A percentile compares a stretch with the other conserved stretches of the same genome.
These are phyloP conservation scores for Andrena bucephala DNA, from an alignment of 2,888 invertebrate species.

Conservation along the genomic window DNA sequence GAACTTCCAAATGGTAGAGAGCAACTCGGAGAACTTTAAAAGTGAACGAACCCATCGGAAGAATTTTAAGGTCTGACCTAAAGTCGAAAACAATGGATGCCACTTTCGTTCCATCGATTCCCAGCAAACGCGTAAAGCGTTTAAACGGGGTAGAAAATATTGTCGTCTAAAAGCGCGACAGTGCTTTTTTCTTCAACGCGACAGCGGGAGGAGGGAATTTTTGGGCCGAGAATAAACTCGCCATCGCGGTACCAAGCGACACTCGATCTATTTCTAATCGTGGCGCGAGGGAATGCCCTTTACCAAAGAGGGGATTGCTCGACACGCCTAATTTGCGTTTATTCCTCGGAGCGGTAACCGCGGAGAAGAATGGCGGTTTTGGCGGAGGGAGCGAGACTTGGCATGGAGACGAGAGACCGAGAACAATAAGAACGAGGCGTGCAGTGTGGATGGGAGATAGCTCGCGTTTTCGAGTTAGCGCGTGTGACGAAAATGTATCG, in stretches of 20 bases:
- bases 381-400: conserved; percentile 52
- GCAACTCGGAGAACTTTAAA: background rate
- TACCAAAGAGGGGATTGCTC: conserved; percentile 50
- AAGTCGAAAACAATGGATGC: conserved; percentile 9
- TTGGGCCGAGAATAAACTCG: conserved; percentile 34
- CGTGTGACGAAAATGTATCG: conserved; percentile 40
- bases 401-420: conserved; percentile 44
- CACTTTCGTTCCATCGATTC: conserved; percentile 1
- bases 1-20: background rate
- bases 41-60: background rate
- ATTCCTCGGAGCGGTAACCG: conserved; percentile 48
- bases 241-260: conserved; percentile 5
- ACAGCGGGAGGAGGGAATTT: conserved; percentile 7
- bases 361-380: conserved; percentile 53
- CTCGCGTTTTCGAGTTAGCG: conserved; percentile 22
- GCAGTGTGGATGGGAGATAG: conserved; percentile 15
- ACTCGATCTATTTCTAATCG: conserved; percentile 63
- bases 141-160: conserved; percentile 35
- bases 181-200: conserved; percentile 19
- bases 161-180: conserved; percentile 30
- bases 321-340: conserved; percentile 68
- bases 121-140: conserved; percentile 18
- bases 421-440: conserved; percentile 48
- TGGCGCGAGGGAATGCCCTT: conserved; percentile 39
- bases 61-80: conserved; percentile 22